A percentile compares a stretch with the other conserved stretches of the same genome.
Conservation (phyloP, 2,797 vertebrate species). For the Coilia nasus region DNA sequence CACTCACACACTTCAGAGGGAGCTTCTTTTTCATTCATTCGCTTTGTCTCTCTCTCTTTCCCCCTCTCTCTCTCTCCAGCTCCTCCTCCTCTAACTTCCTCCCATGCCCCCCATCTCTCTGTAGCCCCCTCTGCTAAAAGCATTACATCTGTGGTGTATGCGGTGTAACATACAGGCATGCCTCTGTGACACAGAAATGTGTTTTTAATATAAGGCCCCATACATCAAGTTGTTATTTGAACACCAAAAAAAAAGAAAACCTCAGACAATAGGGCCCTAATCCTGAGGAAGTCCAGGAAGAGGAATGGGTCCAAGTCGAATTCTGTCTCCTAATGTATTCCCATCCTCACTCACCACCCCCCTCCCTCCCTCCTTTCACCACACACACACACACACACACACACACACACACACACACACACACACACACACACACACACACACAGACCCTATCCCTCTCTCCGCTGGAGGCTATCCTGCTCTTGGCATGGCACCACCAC, state of each 20-base stretch:
- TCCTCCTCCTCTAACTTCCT: conserved; percentile 24
- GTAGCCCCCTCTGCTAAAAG: conserved; percentile 13
- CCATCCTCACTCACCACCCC: background rate
- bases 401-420: too few relatives aligned
- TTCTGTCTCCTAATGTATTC: conserved; percentile 55
- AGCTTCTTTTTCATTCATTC: background rate
- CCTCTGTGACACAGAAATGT: conserved; percentile 67
- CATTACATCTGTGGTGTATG: conserved; percentile 28
- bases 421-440: too few relatives aligned
- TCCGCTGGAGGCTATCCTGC: conserved; percentile 46
- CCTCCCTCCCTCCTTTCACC: background rate
- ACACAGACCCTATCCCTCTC: conserved; percentile 32
- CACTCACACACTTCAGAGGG: background rate
- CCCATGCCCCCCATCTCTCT: conserved; percentile 25
- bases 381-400: too few relatives aligned
- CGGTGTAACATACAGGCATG: conserved; percentile 49
- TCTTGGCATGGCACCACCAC: background rate
- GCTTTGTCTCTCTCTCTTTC: conserved; percentile 3
- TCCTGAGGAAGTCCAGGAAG: conserved; percentile 61
- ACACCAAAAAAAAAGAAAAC: background rate
- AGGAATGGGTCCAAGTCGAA: conserved; percentile 33
- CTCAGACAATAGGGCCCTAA: conserved; percentile 54
- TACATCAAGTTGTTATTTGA: conserved; percentile 39
- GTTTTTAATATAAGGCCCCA: conserved; percentile 68
- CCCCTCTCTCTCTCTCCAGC: background rate